These are phyloP conservation scores for Pollenia griseotomentosa DNA, from an alignment of 2,888 invertebrate species.

Conservation along the genomic window DNA sequence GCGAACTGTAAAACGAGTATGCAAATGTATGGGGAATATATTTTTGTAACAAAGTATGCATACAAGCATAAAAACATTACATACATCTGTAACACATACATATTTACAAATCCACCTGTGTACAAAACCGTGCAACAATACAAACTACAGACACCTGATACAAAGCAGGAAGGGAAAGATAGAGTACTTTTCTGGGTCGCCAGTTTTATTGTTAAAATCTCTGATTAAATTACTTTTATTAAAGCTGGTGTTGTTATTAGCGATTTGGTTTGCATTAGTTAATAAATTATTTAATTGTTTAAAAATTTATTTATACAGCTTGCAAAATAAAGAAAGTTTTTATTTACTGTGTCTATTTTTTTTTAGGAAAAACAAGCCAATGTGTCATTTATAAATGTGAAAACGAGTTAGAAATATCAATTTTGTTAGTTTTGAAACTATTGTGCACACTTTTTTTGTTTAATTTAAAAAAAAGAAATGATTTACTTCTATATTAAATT, in stretches of 20 bases:
- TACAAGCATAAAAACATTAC: background rate
- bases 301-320: slow-evolving; percentile 7
- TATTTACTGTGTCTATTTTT: background rate
- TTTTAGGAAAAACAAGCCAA: background rate
- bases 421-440: background rate
- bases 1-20: slow-evolving; percentile 62
- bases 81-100: background rate
- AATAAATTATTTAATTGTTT: slow-evolving; percentile 47
- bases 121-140: too few relatives aligned
- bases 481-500: slow-evolving; percentile 1
- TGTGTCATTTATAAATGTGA: background rate
- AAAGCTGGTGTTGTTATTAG: background rate
- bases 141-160: background rate
- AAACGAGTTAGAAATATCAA: too few relatives aligned
- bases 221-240: slow-evolving; percentile 11
- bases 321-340: background rate
- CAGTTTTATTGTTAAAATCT: slow-evolving; percentile 7
- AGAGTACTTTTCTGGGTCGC: slow-evolving; percentile 30
- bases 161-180: background rate
- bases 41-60: background rate
- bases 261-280: slow-evolving; percentile 26
- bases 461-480: background rate
- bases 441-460: background rate
- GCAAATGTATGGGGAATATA: slow-evolving; percentile 48
- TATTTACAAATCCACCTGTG: too few relatives aligned